A percentile compares a stretch with the other conserved stretches of the same genome.
Conservation (phyloP, 2,797 vertebrate species). For the Leptoclinus maculatus region DNA sequence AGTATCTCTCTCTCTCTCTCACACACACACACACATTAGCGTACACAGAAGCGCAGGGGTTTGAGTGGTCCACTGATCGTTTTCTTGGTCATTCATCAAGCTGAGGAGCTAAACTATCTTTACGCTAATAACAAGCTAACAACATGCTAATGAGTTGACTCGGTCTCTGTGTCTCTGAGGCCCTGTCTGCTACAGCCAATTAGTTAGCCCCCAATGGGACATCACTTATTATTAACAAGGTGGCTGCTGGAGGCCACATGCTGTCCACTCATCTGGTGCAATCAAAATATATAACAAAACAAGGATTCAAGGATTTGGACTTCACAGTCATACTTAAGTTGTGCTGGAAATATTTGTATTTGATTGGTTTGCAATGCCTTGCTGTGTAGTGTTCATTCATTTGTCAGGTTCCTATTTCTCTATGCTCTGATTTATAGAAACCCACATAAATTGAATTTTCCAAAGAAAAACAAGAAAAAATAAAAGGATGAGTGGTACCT, state of each 20-base stretch:
- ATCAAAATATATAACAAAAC: not conserved
- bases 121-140: slow-evolving; percentile 60
- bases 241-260: slow-evolving; percentile 9
- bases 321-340: not conserved
- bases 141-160: slow-evolving; percentile 57
- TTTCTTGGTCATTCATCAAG: slow-evolving; percentile 41
- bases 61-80: slow-evolving; percentile 34
- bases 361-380: not conserved
- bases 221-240: slow-evolving; percentile 41
- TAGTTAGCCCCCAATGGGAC: slow-evolving; percentile 49
- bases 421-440: not conserved
- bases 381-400: not conserved
- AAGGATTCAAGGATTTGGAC: not conserved
- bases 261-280: not conserved
- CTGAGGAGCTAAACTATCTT: slow-evolving; percentile 35
- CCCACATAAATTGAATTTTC: not conserved
- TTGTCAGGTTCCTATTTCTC: not conserved
- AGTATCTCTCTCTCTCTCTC: not conserved
- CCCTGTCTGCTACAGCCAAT: slow-evolving; percentile 53
- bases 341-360: not conserved
- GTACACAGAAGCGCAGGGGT: not conserved
- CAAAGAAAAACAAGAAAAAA: not conserved
- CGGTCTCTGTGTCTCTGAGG: slow-evolving; percentile 50
- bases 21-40: not conserved
- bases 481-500: not conserved